Base-by-base conservation (phyloP, 2,888 invertebrate species). In the Acanthopleura granulata region DNA sequence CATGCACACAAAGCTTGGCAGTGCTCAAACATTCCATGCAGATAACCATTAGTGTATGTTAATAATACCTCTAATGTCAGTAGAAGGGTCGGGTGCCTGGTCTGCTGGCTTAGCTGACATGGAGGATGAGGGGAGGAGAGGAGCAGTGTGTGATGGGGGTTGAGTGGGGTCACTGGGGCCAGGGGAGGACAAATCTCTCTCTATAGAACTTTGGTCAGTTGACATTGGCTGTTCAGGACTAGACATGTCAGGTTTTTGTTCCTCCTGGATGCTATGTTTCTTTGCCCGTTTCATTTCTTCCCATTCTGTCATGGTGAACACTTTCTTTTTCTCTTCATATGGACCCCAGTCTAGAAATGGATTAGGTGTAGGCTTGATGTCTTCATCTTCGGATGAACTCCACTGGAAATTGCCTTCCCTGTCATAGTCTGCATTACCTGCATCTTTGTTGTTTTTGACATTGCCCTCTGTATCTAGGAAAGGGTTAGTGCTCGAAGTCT, bases 301-400 rank as follows among this genome's bases (percentile, higher is more conserved):
- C 87, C 86, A 86, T 77, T 88, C 88, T n/a, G 84, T 82, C 88
- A 88, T 88, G 22, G 86, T 87, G 76, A 80, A 88, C 61, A 88
- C 85, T 75, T 86, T 87, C 75, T 87, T 88, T 72, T 79, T 82
- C 75, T 86, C 86, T 72, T 85, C 83, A 80, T 88, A 88, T 15
- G 85, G 86, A 30, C 83, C 84, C 78, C 81, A 81, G 9, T 80
- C 50, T n/a, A 84, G 72, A 75, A 80, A 83, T 22, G 40, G n/a
- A 22, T 57, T 70, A 9, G 49, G 16, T 71, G 69, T 49, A 40
- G 30, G 9, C 40, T 61, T 51, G 6, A 14, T 29, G 0, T 69
- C 71, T 57, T 73, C 73, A 14, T 49, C 50, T 30, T 75, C 75
- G 12, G 76, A 71, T 51, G 82, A 61, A 72, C 78, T 66, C 62